Conservation (phyloP, 1,140 invertebrate genomes). For the Frieseomelitta varia region DNA sequence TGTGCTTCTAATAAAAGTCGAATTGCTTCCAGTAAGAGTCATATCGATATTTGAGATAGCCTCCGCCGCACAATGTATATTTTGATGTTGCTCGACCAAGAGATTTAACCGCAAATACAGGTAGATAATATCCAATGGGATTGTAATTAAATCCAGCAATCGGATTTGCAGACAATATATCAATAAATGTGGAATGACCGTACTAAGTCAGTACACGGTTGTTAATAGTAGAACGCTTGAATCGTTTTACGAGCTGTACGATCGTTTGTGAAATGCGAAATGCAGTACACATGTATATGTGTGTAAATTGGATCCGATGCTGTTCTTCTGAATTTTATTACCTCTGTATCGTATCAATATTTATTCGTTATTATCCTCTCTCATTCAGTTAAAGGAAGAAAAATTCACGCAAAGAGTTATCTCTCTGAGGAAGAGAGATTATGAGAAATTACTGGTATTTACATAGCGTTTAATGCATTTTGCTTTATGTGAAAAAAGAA, state of each 20-base stretch:
- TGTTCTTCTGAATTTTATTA: not conserved
- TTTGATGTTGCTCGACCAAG: not conserved
- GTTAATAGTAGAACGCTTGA: not conserved
- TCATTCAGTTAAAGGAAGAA: not conserved
- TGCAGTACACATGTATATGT: not conserved
- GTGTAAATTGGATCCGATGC: too few species aligned
- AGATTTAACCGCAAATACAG: not conserved
- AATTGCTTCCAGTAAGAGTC: too few species aligned
- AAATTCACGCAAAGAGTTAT: not conserved
- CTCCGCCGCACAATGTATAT: not conserved
- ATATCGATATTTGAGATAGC: not conserved
- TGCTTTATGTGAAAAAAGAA: too few species aligned
- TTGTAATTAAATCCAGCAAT: conserved; percentile 14
- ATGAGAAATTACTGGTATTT: too few species aligned
- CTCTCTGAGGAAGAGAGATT: too few species aligned
- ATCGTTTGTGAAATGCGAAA: not conserved
- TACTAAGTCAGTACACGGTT: not conserved
- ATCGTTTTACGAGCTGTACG: not conserved
- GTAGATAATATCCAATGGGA: not conserved
- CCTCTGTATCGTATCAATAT: not conserved
- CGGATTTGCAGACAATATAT: conserved; percentile 16
- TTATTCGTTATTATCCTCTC: not conserved
- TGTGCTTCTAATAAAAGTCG: too few species aligned
- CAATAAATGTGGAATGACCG: not conserved
- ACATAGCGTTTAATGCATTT: too few species aligned